A percentile compares a stretch with the other conserved stretches of the same genome.
Conservation (phyloP, 2,888 invertebrate genomes). For the Macrophya annulata region DNA sequence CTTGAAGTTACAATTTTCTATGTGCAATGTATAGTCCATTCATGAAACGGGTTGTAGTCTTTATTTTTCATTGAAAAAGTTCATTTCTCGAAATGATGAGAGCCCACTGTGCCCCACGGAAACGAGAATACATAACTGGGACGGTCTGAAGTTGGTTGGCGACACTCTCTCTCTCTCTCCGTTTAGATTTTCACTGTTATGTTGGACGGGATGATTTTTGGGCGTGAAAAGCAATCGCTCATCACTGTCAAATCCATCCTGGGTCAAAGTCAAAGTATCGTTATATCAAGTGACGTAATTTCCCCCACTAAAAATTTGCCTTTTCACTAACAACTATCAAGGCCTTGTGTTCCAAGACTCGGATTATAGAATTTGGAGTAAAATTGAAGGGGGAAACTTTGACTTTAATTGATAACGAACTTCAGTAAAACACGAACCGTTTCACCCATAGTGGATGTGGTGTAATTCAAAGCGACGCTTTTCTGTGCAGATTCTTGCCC, state of each 20-base stretch:
- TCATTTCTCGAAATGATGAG: neutral
- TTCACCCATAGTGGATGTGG: conserved; percentile 16
- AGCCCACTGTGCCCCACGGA: neutral
- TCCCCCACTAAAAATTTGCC: neutral
- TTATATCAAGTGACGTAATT: neutral
- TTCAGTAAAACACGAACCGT: neutral
- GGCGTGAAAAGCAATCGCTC: neutral
- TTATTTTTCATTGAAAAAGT: neutral
- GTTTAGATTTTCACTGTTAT: neutral
- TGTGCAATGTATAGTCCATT: neutral
- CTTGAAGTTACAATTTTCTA: neutral
- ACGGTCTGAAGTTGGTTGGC: neutral
- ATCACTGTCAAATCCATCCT: neutral
- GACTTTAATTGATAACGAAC: conserved; percentile 40
- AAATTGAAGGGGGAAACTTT: neutral
- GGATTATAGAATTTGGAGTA: neutral
- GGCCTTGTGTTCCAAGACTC: neutral
- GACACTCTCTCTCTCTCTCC: neutral
- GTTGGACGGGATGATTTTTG: neutral
- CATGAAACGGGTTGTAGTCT: neutral
- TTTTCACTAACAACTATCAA: neutral
- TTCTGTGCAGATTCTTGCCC: neutral
- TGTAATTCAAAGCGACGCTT: conserved; percentile 34
- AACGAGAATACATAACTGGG: conserved; percentile 4
- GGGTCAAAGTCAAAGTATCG: neutral